Base-by-base conservation (phyloP, 2,113 vertebrate genomes). In the Xyliphius kryptos region DNA sequence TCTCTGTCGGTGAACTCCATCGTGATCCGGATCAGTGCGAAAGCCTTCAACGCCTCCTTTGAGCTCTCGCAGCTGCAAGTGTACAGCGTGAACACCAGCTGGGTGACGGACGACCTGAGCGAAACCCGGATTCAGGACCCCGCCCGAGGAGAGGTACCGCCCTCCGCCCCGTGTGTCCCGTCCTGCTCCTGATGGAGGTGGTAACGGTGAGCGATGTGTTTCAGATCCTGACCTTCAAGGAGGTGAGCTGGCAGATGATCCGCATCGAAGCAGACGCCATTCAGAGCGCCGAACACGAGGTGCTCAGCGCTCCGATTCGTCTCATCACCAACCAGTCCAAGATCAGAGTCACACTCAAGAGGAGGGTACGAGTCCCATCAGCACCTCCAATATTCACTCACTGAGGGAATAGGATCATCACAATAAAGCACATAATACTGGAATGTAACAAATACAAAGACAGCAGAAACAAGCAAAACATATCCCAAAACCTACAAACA, bases 231-330 rank as follows among this genome's bases (percentile, higher is more conserved):
- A 97, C 94, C 14, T 99, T 99, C 79, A 99, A 99, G 78, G 96
- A 99, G 85, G 94, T 98, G 73, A 98, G 89, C 83, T 99, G 96
- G 96, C 96, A 99, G 87, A 99, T 97, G 94, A 96, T 99, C 81
- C 89, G 96, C 66, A 98, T 99, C 66, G 96, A 99, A 80, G 95
- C 95, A 0, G 95, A 99, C 73, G 96, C 95, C 58, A 99, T 98
- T 77, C 93, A 97, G 79, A 97, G 91, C 66, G 86, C 87, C 13
- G 91, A 96, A 68, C 93, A 97, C 61, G 95, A 98, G 85, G 91
- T 97, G 76, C 74, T 97, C 85, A 94, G 93, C 46, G 93, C 96
- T 40, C 95, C 96, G 50, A 94, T 99, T 77, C 89, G 96, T 40
- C 89, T 99, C 71, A 98, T 99, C 81, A 99, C 96, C 69, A 99